These are phyloP conservation scores for Condylura cristata DNA, from an alignment of 2,113 vertebrate species.

Conservation along the genomic window DNA sequence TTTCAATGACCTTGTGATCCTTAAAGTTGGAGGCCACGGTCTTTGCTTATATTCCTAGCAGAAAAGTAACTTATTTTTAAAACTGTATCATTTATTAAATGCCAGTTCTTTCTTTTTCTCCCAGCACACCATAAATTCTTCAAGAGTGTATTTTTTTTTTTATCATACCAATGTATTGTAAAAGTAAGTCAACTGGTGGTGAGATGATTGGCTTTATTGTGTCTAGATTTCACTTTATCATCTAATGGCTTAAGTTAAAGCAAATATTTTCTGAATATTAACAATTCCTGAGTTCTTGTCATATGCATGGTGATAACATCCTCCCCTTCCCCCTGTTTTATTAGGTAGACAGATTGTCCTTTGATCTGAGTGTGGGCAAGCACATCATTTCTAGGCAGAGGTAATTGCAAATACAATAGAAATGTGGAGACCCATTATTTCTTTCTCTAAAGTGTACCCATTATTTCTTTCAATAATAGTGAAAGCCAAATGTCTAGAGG, in stretches of 20 bases:
- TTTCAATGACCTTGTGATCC: background rate
- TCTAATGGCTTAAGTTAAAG: slow-evolving; percentile 1
- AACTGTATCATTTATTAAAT: background rate
- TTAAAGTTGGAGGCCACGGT: background rate
- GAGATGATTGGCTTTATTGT: background rate
- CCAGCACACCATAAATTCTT: background rate
- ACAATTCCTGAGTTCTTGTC: background rate
- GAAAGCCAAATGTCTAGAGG: background rate
- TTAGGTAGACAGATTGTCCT: background rate
- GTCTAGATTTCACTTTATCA: background rate
- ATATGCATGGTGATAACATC: background rate
- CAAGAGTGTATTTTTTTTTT: background rate
- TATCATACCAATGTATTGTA: background rate
- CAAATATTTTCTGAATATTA: background rate
- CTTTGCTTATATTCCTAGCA: background rate
- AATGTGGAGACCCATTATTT: background rate
- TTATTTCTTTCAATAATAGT: background rate
- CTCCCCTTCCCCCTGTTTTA: rapidly evolving
- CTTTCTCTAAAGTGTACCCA: background rate
- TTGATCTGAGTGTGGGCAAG: background rate
- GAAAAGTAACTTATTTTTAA: background rate
- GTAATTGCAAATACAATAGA: background rate
- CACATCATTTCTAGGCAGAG: background rate
- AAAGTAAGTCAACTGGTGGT: background rate
- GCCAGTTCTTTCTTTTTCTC: background rate